Evolutionary conservation across 2,888 invertebrate genomes (phyloP).

Genomic region (Amblyjoppa proteus): DNA sequence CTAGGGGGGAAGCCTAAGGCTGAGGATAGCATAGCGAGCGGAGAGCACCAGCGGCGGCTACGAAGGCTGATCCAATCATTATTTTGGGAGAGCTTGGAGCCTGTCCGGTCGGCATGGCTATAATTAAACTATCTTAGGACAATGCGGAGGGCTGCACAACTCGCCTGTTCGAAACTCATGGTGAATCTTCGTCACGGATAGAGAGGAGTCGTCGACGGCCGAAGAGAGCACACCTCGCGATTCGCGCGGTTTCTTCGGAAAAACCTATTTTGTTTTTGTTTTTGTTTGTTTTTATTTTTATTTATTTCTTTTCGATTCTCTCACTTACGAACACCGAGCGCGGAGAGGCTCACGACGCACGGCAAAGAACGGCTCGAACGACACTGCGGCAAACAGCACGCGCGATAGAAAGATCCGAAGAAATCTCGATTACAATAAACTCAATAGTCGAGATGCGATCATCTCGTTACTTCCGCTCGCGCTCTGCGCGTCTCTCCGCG

Average conservation of each 20-base stretch:
- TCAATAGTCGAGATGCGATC: neutral
- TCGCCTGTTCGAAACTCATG: constrained; percentile 73
- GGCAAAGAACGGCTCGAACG: neutral
- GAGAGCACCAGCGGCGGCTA: constrained; percentile 68
- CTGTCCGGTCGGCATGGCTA: constrained; percentile 79
- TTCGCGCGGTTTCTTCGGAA: neutral
- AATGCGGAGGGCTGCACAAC: constrained; percentile 69
- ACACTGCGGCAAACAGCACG: neutral
- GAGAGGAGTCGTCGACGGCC: neutral
- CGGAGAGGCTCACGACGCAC: neutral
- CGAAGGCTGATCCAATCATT: constrained; percentile 82
- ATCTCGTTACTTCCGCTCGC: constrained; percentile 23
- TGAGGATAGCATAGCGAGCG: constrained; percentile 53
- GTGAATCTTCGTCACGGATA: constrained; percentile 45
- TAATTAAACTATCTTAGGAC: constrained; percentile 81
- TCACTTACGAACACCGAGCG: neutral
- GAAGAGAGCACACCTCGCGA: constrained; percentile 11
- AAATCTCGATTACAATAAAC: neutral
- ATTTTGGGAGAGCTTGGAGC: constrained; percentile 81
- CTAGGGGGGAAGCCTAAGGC: constrained; percentile 47
- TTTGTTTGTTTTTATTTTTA: no score
- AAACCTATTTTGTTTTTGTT: neutral
- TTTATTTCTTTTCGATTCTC: neutral
- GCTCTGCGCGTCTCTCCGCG: neutral
- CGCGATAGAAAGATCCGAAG: neutral